phyloP scores from a whole-genome alignment of 1,140 invertebrate species.

The Physella acuta region DNA sequence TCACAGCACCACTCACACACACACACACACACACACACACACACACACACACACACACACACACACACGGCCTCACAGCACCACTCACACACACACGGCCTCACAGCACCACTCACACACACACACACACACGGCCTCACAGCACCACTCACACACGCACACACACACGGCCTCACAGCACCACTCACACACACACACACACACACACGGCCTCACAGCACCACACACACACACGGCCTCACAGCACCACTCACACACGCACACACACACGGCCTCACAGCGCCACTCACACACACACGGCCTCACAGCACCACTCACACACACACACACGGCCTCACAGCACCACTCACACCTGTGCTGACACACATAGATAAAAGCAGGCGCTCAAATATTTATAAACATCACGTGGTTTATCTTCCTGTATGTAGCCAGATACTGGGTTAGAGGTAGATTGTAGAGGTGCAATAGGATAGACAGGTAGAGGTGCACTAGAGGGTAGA shows the following conservation, averaged over 20 bases:
- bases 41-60: not conserved
- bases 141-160: not conserved
- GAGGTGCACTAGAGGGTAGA: not conserved
- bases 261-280: not conserved
- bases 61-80: too few species aligned
- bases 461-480: not conserved
- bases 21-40: slow-evolving; percentile 13
- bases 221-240: not conserved
- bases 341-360: not conserved
- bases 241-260: not conserved
- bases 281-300: not conserved
- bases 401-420: too few species aligned
- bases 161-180: not conserved
- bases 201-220: not conserved
- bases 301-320: not conserved
- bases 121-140: slow-evolving; percentile 12
- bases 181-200: slow-evolving; percentile 13
- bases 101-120: not conserved
- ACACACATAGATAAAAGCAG: too few species aligned
- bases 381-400: too few species aligned
- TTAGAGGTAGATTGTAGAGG: too few species aligned
- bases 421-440: too few species aligned
- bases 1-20: not conserved
- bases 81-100: too few species aligned
- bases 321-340: not conserved